A percentile compares a stretch with the other conserved stretches of the same genome.
Conservation (phyloP, 1,140 invertebrate genomes). For the Nymphalis io region DNA sequence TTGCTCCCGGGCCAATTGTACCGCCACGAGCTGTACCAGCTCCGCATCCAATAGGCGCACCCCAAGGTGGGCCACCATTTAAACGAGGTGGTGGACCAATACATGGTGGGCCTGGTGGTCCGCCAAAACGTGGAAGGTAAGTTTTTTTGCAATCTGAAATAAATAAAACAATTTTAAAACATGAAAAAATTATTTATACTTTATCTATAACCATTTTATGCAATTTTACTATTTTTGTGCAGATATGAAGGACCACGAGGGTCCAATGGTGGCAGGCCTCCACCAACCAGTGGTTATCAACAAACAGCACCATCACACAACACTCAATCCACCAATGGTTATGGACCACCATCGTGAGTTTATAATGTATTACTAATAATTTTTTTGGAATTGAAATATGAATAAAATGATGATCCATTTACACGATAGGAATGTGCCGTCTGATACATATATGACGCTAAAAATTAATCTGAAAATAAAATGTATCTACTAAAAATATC, state of each 20-base stretch:
- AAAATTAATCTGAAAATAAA: constrained; percentile 22
- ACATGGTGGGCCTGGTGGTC: constrained; percentile 62
- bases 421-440: constrained; percentile 79
- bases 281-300: constrained; percentile 51
- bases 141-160: too few species aligned
- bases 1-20: constrained; percentile 35
- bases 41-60: constrained; percentile 38
- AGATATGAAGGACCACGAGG: constrained; percentile 70
- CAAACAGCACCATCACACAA: constrained; percentile 52
- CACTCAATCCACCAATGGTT: constrained; percentile 61
- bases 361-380: not conserved
- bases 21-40: constrained; percentile 41
- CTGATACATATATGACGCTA: constrained; percentile 77
- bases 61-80: constrained; percentile 49
- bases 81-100: constrained; percentile 64
- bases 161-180: too few species aligned
- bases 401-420: constrained; percentile 67
- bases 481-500: not conserved
- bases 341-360: constrained; percentile 69
- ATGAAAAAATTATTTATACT: not conserved
- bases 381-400: too few species aligned
- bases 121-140: constrained; percentile 70
- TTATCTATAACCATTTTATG: not conserved
- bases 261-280: constrained; percentile 47
- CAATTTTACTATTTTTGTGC: constrained; percentile 5